A percentile compares a stretch with the other conserved stretches of the same genome.
Conservation (phyloP, 2,113 vertebrate species). For the Noturus placidus region DNA sequence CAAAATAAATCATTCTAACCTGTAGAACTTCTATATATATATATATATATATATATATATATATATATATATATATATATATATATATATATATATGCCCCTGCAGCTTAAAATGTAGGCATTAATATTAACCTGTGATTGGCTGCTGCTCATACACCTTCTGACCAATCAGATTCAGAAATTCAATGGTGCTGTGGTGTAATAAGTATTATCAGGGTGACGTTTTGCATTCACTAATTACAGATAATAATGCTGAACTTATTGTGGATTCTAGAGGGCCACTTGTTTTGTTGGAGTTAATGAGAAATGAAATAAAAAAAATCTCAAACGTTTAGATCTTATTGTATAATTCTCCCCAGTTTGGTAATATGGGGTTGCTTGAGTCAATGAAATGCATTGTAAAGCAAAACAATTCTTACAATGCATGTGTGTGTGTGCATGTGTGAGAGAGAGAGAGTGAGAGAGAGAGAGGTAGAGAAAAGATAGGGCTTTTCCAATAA, state of each 20-base stretch:
- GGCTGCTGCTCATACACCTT: too few relatives aligned
- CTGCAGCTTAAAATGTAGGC: neutral
- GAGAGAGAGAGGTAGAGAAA: neutral
- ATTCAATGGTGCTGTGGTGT: neutral
- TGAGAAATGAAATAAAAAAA: neutral
- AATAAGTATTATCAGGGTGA: neutral
- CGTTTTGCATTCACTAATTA: neutral
- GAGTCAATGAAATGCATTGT: neutral
- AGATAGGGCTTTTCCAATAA: slow-evolving; percentile 46
- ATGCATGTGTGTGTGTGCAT: slow-evolving; percentile 26
- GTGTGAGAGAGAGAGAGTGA: neutral
- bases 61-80: too few relatives aligned
- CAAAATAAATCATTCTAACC: neutral
- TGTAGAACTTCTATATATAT: neutral
- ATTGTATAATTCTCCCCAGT: neutral
- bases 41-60: too few relatives aligned
- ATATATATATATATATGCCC: too few relatives aligned
- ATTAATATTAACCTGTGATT: too few relatives aligned
- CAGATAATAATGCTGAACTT: neutral
- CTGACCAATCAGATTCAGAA: neutral
- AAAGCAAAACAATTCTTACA: slow-evolving; percentile 6
- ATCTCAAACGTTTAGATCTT: neutral
- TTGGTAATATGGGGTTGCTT: neutral
- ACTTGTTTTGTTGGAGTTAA: neutral
- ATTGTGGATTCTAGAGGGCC: neutral